Evolutionary conservation across 1,140 invertebrate genomes (phyloP).

Genomic region (Eurosta solidaginis): DNA sequence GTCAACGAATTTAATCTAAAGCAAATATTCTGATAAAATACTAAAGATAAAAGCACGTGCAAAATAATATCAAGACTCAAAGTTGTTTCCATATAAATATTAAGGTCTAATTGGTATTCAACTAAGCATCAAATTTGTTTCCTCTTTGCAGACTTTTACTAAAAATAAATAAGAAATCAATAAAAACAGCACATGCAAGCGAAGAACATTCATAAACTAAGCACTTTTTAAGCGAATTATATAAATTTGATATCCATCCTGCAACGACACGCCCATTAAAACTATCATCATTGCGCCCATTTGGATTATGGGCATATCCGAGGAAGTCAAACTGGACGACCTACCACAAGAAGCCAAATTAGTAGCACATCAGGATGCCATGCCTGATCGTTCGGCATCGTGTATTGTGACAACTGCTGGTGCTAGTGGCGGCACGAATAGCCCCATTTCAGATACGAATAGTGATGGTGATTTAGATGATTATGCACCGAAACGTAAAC

Average conservation of each 20-base stretch:
- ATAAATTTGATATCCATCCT: too few species aligned
- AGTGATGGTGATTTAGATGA: slow-evolving; percentile 80
- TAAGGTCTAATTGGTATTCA: background rate
- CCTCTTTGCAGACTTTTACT: background rate
- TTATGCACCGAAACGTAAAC: slow-evolving; percentile 86
- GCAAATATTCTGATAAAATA: background rate
- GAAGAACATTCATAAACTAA: background rate
- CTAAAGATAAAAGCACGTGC: background rate
- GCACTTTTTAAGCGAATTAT: too few species aligned
- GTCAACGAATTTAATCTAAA: background rate
- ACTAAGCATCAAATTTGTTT: background rate
- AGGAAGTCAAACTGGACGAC: slow-evolving; percentile 63
- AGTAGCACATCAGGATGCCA: slow-evolving; percentile 52
- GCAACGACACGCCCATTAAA: background rate
- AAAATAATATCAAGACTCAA: background rate
- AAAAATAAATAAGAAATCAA: background rate
- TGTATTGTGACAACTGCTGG: slow-evolving; percentile 46
- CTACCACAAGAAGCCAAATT: slow-evolving; percentile 63
- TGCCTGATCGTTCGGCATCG: slow-evolving; percentile 46
- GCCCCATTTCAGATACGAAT: slow-evolving; percentile 69
- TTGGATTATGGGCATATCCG: slow-evolving; percentile 66
- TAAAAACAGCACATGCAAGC: background rate
- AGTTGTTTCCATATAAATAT: background rate
- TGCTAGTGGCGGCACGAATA: slow-evolving; percentile 60
- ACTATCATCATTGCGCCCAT: slow-evolving; percentile 32